These are phyloP conservation scores for Minunthozetes semirufus DNA, from an alignment of 2,888 invertebrate species.

Conservation along the genomic window DNA sequence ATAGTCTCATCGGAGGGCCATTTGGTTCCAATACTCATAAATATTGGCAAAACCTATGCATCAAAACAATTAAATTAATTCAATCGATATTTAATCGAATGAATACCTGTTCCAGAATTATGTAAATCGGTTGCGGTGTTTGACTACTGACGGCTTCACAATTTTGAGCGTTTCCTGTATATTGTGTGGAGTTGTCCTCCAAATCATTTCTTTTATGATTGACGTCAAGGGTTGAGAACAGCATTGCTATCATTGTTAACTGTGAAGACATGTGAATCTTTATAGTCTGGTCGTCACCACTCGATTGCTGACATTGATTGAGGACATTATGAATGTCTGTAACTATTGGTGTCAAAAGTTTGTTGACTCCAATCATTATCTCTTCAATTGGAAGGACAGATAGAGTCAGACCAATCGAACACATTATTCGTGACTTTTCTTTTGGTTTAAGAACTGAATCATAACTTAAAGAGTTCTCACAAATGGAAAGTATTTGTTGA, in stretches of 20 bases:
- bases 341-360: slow-evolving; percentile 57
- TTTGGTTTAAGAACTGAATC: slow-evolving; percentile 55
- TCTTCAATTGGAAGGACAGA: slow-evolving; percentile 59
- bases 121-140: slow-evolving; percentile 31
- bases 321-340: slow-evolving; percentile 30
- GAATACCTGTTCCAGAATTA: slow-evolving; percentile 35
- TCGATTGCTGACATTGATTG: slow-evolving; percentile 2
- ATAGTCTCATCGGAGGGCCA: slow-evolving; percentile 36
- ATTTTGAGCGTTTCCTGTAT: slow-evolving; percentile 18
- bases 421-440: slow-evolving; percentile 67
- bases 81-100: background rate
- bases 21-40: slow-evolving; percentile 31
- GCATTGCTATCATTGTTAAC: slow-evolving; percentile 62
- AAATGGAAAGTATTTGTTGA: slow-evolving; percentile 64
- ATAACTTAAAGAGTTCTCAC: slow-evolving; percentile 49
- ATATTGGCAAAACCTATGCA: slow-evolving; percentile 34
- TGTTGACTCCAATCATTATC: slow-evolving; percentile 63
- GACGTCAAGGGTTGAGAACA: slow-evolving; percentile 59
- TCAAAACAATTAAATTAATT: background rate
- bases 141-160: slow-evolving; percentile 2
- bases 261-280: slow-evolving; percentile 44
- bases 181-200: slow-evolving; percentile 28
- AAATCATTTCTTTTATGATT: slow-evolving; percentile 41
- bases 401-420: slow-evolving; percentile 65
- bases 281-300: background rate